Percentiles rank a stretch among this genome's conserved stretches.
Evolutionary conservation across 2,113 vertebrate genomes (phyloP).

Genomic region (Chrysemys picta): DNA sequence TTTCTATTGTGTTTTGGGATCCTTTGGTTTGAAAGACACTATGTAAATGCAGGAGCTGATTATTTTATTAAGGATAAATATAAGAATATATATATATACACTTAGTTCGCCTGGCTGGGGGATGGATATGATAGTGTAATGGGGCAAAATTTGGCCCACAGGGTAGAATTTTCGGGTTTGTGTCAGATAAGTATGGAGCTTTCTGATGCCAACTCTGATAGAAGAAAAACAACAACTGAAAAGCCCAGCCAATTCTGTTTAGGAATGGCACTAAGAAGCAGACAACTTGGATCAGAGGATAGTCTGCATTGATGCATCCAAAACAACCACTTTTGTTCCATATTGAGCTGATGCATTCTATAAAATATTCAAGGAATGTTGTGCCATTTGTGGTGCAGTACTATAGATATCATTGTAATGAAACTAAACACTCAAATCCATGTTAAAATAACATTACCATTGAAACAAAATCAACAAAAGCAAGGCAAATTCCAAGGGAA

Average conservation of each 20-base stretch:
- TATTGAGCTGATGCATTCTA: slow-evolving; percentile 56
- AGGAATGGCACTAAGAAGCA: slow-evolving; percentile 42
- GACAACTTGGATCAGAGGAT: slow-evolving; percentile 51
- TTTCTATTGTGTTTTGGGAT: not conserved
- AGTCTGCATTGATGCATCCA: slow-evolving; percentile 45
- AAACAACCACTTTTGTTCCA: slow-evolving; percentile 75
- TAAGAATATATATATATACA: not conserved
- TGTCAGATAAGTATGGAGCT: not conserved
- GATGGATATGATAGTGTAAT: not conserved
- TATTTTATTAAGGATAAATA: not conserved
- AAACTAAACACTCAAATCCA: slow-evolving; percentile 39
- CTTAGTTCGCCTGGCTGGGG: not conserved
- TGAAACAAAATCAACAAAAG: not conserved
- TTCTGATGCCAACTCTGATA: not conserved
- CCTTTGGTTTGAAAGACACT: not conserved
- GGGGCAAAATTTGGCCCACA: not conserved
- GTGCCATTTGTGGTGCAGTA: slow-evolving; percentile 46
- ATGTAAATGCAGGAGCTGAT: not conserved
- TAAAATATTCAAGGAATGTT: slow-evolving; percentile 68
- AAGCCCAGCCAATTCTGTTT: not conserved
- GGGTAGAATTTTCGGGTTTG: not conserved
- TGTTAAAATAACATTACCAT: not conserved
- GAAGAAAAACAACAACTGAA: not conserved
- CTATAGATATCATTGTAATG: slow-evolving; percentile 42
- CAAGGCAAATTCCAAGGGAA: not conserved